Conservation (phyloP, 2,888 invertebrate genomes). For the Papilio elwesi region DNA sequence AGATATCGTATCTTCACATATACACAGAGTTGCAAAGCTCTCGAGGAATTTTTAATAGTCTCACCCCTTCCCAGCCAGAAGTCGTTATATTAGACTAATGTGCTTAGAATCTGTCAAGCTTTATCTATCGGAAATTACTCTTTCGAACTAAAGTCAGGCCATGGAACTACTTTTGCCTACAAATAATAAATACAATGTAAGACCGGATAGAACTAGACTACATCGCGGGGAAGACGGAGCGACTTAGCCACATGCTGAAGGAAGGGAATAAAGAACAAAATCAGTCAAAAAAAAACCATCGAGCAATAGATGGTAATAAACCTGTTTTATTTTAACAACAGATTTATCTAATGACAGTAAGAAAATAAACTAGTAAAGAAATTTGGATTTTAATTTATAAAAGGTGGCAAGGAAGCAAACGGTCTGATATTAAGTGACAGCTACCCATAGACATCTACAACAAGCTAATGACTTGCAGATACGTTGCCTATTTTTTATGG, state of each 20-base stretch:
- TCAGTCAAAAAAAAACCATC: too few species aligned
- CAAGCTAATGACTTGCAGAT: too few species aligned
- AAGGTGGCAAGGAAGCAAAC: too few species aligned
- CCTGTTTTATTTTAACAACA: too few species aligned
- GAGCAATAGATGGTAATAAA: too few species aligned
- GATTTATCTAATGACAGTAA: too few species aligned
- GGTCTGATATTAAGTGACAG: too few species aligned
- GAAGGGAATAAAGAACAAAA: not conserved
- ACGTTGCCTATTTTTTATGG: too few species aligned
- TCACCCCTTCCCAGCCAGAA: conserved; percentile 61
- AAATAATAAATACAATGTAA: conserved; percentile 79
- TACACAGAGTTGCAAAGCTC: conserved; percentile 59
- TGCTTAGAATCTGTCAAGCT: conserved; percentile 82
- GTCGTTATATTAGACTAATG: conserved; percentile 72
- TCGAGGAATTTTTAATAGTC: conserved; percentile 81
- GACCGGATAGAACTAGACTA: conserved; percentile 70
- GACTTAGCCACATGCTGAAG: conserved; percentile 11
- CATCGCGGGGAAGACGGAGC: conserved; percentile 63
- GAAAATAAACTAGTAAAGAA: too few species aligned
- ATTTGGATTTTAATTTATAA: too few species aligned
- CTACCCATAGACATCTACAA: too few species aligned
- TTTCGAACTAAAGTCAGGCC: conserved; percentile 79
- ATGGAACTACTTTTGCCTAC: conserved; percentile 80
- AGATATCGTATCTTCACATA: conserved; percentile 54
- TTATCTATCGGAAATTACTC: conserved; percentile 82